Evolutionary conservation across 2,797 vertebrate species (phyloP), one percentile per base, ranked within the genome.

Genomic region (Galaxias olidus): DNA sequence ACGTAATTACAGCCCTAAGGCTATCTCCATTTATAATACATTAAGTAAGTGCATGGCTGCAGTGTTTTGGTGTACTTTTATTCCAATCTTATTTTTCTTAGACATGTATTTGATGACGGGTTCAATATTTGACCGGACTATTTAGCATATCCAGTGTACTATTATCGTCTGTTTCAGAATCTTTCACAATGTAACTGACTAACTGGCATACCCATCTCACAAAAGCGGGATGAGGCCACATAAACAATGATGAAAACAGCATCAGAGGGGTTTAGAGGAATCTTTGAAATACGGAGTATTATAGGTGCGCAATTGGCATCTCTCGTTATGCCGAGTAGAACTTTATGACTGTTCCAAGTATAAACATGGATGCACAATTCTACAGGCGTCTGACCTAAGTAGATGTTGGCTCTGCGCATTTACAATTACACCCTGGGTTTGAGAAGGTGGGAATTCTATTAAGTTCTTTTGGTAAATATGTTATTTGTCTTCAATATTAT

Each of bases 191-290:
- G 91, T 60, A 12, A 92, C 86, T 53, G 86, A 86, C 65, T 74
- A n/a, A n/a, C n/a, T n/a, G n/a, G n/a, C n/a, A n/a, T 94, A 63
- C 84, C 84, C 8, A 11, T 79, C 65, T 92, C 92, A n/a, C 93
- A 92, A 18, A 73, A 63, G 51, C 50, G 92, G 47, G 92, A 94
- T 55, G 62, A 74, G 9, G 76, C 78, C 50, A 95, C 94, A 0
- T 68, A 88, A 81, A 63, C 30, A 4, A 90, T 87, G 81, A 95
- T 95, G 93, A n/a, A 84, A 63, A 66, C 87, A 81, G 66, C 93
- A 93, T 54, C 93, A 93, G 4, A 96, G 95, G 76, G 93, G 94
- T 1, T n/a, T 94, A 4, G 84, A 91, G 61, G 94, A 96, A 61
- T 84, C 74, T 9, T 81, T 92, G 43, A 91, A 85, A 82, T 95